These are phyloP conservation scores for Tinamus guttatus DNA, from an alignment of 2,113 vertebrate species.

Conservation along the genomic window DNA sequence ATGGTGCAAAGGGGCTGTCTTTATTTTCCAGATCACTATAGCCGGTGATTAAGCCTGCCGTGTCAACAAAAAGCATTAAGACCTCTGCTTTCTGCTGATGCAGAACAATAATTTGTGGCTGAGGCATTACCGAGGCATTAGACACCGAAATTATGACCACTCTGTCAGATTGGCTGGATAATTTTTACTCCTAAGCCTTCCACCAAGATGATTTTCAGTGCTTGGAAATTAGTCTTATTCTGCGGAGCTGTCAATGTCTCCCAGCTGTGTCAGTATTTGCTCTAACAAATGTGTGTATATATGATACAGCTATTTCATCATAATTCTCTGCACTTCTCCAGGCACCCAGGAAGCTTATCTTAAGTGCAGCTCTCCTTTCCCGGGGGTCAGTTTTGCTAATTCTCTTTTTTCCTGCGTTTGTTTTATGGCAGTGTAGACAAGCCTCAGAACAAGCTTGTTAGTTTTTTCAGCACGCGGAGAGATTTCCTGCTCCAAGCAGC, in stretches of 20 bases:
- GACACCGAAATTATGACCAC: background rate
- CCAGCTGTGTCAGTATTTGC: conserved; percentile 15
- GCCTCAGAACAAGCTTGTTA: background rate
- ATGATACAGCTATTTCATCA: conserved; percentile 32
- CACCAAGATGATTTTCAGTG: conserved; percentile 9
- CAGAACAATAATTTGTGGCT: background rate
- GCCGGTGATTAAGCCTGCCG: background rate
- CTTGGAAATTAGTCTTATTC: conserved; percentile 44
- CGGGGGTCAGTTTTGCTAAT: conserved; percentile 26
- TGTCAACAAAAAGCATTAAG: background rate
- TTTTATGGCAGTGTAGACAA: background rate
- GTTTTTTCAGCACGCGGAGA: background rate
- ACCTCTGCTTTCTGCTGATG: background rate
- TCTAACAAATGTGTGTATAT: conserved; percentile 29
- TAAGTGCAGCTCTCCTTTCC: conserved; percentile 24
- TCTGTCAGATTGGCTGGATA: conserved; percentile 38
- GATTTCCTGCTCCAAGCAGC: background rate
- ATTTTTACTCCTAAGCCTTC: conserved; percentile 33
- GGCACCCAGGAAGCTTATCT: conserved; percentile 28
- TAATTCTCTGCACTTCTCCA: conserved; percentile 8
- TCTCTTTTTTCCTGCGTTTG: background rate
- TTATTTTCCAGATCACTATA: background rate
- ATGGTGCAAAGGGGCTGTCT: background rate
- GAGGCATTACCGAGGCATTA: background rate
- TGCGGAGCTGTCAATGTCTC: conserved; percentile 35